These are phyloP conservation scores for Euura saliciscinereae DNA, from an alignment of 1,140 invertebrate genomes.

Conservation along the genomic window DNA sequence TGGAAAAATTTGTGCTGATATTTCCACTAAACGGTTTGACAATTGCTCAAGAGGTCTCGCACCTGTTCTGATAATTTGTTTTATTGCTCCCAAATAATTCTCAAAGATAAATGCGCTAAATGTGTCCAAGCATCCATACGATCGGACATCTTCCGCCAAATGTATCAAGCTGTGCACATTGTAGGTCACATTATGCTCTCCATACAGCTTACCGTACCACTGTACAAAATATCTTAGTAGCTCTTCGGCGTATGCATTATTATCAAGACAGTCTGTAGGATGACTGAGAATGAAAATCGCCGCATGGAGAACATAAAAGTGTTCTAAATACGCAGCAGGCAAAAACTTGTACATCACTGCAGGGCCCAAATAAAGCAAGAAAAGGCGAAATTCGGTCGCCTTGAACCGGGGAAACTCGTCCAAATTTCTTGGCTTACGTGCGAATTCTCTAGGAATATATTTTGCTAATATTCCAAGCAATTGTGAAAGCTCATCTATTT, in stretches of 20 bases:
- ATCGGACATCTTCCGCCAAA: conserved; percentile 18
- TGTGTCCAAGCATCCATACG: conserved; percentile 19
- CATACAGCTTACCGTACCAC: conserved; percentile 11
- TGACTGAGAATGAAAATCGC: conserved; percentile 17
- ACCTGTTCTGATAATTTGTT: conserved; percentile 18
- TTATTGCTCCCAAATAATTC: conserved; percentile 20
- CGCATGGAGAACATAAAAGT: conserved; percentile 13
- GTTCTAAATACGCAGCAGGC: not conserved
- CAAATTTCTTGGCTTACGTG: conserved; percentile 34
- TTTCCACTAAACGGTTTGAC: conserved; percentile 12
- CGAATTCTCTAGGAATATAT: conserved; percentile 34
- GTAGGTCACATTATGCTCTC: conserved; percentile 14
- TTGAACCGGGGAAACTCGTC: conserved; percentile 32
- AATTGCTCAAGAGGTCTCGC: conserved; percentile 24
- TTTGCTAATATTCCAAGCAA: not conserved
- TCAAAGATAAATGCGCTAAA: conserved; percentile 24
- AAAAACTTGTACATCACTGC: conserved; percentile 25
- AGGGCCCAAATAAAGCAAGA: conserved; percentile 36
- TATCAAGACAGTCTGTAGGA: not conserved
- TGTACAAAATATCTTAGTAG: conserved; percentile 14
- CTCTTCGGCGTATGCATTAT: conserved; percentile 14
- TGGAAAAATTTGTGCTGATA: not conserved
- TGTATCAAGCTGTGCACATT: conserved; percentile 27
- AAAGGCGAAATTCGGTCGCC: conserved; percentile 39
- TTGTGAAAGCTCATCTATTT: not conserved